These are phyloP conservation scores for Jaculus jaculus DNA, from an alignment of 2,113 vertebrate species.

Conservation along the genomic window DNA sequence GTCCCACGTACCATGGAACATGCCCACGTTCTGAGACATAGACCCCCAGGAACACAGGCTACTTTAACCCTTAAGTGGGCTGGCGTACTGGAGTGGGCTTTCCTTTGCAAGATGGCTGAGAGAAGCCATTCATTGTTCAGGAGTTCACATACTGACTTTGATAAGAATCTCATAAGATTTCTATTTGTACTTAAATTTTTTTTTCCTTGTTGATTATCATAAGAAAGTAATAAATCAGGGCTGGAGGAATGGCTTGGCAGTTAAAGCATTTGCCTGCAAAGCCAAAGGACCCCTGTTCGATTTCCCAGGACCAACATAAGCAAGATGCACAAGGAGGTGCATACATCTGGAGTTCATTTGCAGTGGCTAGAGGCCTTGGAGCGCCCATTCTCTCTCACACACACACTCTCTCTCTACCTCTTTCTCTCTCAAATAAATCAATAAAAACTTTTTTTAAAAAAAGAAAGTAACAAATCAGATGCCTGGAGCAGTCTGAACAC, in stretches of 20 bases:
- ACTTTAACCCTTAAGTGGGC: neutral
- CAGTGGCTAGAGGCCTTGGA: no score
- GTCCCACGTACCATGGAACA: accelerated
- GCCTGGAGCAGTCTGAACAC: neutral
- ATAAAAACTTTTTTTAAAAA: no score
- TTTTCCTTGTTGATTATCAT: neutral
- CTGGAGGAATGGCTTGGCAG: no score
- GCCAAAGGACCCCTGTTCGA: no score
- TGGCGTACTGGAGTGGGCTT: neutral
- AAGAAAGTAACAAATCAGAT: conserved; percentile 10
- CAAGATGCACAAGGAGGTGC: no score
- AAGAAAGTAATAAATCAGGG: neutral
- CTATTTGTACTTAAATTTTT: conserved; percentile 18
- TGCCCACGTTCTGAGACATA: neutral
- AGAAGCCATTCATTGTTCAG: neutral
- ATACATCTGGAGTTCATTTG: no score
- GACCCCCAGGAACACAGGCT: neutral
- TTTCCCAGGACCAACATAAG: no score
- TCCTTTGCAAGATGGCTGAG: conserved; percentile 39
- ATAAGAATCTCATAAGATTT: conserved; percentile 49
- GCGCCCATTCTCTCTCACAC: no score
- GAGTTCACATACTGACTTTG: conserved; percentile 47
- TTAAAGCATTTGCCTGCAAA: no score
- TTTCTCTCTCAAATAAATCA: no score
- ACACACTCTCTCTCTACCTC: no score